These are phyloP conservation scores for Mactromeris polynyma DNA, from an alignment of 2,888 invertebrate genomes.

Conservation along the genomic window DNA sequence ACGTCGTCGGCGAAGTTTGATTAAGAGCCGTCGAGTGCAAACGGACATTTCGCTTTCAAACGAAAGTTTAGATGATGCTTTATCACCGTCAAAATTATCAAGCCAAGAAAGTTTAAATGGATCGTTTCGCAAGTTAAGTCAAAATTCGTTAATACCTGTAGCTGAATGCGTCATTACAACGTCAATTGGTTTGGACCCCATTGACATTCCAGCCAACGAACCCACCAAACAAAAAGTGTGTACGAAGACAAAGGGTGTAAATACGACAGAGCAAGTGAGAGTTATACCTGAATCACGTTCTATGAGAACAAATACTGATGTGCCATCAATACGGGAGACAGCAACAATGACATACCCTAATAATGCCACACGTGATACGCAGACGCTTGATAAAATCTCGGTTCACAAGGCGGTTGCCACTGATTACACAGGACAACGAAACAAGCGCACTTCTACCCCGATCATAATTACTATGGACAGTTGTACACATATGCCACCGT, in stretches of 20 bases:
- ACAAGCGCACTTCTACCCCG: conserved; percentile 76
- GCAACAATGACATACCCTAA: conserved; percentile 71
- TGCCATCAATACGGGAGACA: conserved; percentile 56
- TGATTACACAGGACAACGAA: conserved; percentile 75
- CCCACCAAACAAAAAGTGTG: conserved; percentile 18
- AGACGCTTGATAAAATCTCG: conserved; percentile 65
- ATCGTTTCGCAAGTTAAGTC: conserved; percentile 55
- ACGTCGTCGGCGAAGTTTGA: conserved; percentile 67
- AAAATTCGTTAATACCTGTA: conserved; percentile 52
- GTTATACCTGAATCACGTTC: conserved; percentile 71
- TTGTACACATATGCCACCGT: conserved; percentile 75
- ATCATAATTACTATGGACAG: conserved; percentile 71
- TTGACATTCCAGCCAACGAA: conserved; percentile 54
- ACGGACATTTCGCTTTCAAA: conserved; percentile 69
- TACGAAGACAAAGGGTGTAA: conserved; percentile 66
- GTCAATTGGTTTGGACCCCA: conserved; percentile 67
- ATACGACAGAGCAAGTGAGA: conserved; percentile 74
- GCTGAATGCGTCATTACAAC: conserved; percentile 63
- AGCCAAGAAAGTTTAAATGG: conserved; percentile 68
- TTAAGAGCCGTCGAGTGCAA: conserved; percentile 72
- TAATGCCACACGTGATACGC: conserved; percentile 69
- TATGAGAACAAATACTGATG: conserved; percentile 69
- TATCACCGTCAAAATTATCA: conserved; percentile 52
- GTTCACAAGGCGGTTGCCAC: conserved; percentile 69
- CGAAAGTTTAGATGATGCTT: conserved; percentile 61